Evolutionary conservation across 2,888 invertebrate genomes (phyloP), one percentile per base, ranked within the genome.

Genomic region (Tenthredo amoena): DNA sequence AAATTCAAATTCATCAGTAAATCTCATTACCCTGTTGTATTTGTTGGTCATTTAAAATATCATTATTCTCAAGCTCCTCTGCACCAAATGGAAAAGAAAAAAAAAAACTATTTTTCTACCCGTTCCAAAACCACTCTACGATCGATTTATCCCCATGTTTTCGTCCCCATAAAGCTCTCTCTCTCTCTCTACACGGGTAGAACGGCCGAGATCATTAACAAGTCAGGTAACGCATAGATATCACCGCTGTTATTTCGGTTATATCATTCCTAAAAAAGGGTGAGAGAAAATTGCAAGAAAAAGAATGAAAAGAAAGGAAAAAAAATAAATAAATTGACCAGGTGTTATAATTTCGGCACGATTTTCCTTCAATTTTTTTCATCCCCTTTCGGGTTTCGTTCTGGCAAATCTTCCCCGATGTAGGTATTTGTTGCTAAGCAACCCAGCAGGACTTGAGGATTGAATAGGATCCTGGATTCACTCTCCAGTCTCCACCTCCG

Each of bases 101-200:
- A 50, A 18, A n/a, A n/a, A 55, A 55, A 55, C 55, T 55, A 55
- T 31, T 34, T 68, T 68, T 26, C 31, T 68, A 31, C 31, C 68
- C 68, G 31, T 12, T 68, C 15, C 21, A 68, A 68, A 68, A 15
- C 5, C 31, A 31, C 31, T 7, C 65, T 31, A 9, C 65, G 31
- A 65, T 31, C 65, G 68, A 68, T 68, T 68, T 10, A 68, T 68
- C 68, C 34, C 34, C 68, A 12, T 68, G 26, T 68, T 68, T 68
- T 68, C 12, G 31, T 26, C 31, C 5, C n/a, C 55, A n/a, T 7
- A 55, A 55, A 55, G 6, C 55, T 55, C 7, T 6, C n/a, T n/a
- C 55, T 55, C 55, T 55, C 7, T 6, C n/a, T n/a, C 55, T 55
- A 1, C n/a, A 1, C n/a, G 55, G 55, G 7, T n/a, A 55, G 55